Conservation (phyloP, 1,140 invertebrate species). For the Neotoxoptera formosana region DNA sequence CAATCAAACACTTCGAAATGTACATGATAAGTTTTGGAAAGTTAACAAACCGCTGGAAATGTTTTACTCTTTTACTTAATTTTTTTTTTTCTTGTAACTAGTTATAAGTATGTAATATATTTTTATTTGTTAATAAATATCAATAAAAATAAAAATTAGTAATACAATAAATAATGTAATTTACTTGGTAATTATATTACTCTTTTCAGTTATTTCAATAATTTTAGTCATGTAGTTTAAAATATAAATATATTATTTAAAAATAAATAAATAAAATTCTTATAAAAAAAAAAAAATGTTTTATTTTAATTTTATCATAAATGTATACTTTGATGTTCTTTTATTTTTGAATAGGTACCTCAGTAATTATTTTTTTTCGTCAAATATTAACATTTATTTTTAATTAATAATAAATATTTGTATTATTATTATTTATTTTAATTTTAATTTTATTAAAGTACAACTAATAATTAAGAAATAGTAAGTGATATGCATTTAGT, state of each 20-base stretch:
- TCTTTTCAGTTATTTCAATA: not conserved
- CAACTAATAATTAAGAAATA: not conserved
- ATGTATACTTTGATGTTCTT: not conserved
- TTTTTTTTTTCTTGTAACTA: not conserved
- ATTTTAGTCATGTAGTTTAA: not conserved
- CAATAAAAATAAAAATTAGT: not conserved
- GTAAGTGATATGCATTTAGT: not conserved
- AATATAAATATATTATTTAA: too few relatives aligned
- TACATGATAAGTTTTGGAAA: constrained; percentile 96
- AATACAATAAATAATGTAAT: not conserved
- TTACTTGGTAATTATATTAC: not conserved
- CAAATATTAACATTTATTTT: not conserved
- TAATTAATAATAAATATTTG: not conserved
- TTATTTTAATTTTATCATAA: not conserved
- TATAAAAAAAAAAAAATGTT: too few relatives aligned
- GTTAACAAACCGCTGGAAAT: constrained; percentile 92
- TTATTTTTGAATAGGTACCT: not conserved
- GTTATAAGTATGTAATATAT: not conserved
- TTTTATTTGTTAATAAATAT: not conserved
- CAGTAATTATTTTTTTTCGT: not conserved
- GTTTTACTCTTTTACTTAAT: constrained; percentile 77
- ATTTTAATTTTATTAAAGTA: not conserved
- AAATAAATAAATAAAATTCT: too few relatives aligned
- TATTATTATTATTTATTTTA: not conserved
- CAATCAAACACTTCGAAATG: constrained; percentile 86